Conservation (phyloP, 2,113 vertebrate genomes). For the Dipodomys merriami region DNA sequence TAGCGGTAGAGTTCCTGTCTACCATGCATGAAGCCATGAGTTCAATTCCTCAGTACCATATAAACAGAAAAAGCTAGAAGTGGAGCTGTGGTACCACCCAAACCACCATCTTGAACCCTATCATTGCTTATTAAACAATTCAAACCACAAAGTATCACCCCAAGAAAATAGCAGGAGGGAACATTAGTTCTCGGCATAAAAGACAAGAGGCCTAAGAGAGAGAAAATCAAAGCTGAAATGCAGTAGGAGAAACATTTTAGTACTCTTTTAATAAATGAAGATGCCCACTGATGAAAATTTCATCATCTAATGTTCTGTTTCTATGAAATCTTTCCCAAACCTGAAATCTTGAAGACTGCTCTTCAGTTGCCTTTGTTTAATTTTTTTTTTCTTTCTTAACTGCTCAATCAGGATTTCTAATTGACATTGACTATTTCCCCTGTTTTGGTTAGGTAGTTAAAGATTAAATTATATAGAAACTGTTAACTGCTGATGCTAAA, state of each 20-base stretch:
- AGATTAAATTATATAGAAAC: conserved; percentile 41
- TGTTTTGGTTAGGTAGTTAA: conserved; percentile 22
- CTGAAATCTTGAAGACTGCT: neutral
- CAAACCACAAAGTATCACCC: neutral
- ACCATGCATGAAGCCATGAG: too few species aligned
- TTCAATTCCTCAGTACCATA: too few species aligned
- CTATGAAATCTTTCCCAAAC: neutral
- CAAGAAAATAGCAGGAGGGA: conserved; percentile 37
- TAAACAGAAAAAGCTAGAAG: too few species aligned
- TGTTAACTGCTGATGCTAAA: conserved; percentile 60
- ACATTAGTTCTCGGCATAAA: conserved; percentile 23
- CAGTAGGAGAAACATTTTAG: neutral
- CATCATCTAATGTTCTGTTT: neutral
- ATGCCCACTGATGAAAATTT: neutral
- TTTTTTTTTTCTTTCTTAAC: conserved; percentile 41
- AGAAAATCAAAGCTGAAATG: neutral
- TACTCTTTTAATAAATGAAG: neutral
- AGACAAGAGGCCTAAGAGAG: neutral
- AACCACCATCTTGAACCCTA: conserved; percentile 28
- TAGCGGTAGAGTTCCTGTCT: too few species aligned
- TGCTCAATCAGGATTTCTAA: conserved; percentile 74
- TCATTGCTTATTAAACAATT: conserved; percentile 4
- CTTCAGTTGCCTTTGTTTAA: neutral
- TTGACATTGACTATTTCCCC: neutral
- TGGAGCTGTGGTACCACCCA: neutral